Conservation (phyloP, 2,888 invertebrate genomes). For the Dynastes maya region DNA sequence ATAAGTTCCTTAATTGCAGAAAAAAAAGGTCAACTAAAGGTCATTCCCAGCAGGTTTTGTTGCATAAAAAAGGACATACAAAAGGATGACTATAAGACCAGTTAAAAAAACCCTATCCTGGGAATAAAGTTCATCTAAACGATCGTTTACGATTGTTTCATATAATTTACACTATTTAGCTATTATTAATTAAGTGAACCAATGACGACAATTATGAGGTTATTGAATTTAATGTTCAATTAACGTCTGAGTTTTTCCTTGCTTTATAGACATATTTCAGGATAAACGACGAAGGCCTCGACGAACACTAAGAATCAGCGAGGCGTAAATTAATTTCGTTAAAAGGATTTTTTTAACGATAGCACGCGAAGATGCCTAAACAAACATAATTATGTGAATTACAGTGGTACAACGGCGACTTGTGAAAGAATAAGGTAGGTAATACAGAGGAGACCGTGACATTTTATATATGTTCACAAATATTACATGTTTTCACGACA, state of each 20-base stretch:
- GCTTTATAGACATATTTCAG: constrained; percentile 4
- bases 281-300: not conserved
- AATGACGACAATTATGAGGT: constrained; percentile 1
- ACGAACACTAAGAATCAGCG: not conserved
- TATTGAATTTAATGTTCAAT: constrained; percentile 4
- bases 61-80: not conserved
- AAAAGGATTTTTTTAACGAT: constrained; percentile 5
- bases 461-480: constrained; percentile 24
- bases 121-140: too few species aligned
- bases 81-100: not conserved
- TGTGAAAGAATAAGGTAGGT: not conserved
- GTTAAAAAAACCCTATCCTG: not conserved
- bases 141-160: too few species aligned
- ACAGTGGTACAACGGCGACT: not conserved
- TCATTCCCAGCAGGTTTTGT: not conserved
- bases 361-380: constrained; percentile 2
- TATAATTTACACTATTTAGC: not conserved
- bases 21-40: too few species aligned
- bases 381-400: constrained; percentile 20
- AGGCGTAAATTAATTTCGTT: constrained; percentile 25
- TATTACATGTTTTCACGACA: not conserved
- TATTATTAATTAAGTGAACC: not conserved
- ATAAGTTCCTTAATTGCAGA: too few species aligned
- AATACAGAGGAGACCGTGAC: constrained; percentile 19
- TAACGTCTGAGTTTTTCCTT: not conserved